Evolutionary conservation across 2,113 vertebrate genomes (phyloP), one percentile per base, ranked within the genome.

Genomic region (Chinchilla lanigera): DNA sequence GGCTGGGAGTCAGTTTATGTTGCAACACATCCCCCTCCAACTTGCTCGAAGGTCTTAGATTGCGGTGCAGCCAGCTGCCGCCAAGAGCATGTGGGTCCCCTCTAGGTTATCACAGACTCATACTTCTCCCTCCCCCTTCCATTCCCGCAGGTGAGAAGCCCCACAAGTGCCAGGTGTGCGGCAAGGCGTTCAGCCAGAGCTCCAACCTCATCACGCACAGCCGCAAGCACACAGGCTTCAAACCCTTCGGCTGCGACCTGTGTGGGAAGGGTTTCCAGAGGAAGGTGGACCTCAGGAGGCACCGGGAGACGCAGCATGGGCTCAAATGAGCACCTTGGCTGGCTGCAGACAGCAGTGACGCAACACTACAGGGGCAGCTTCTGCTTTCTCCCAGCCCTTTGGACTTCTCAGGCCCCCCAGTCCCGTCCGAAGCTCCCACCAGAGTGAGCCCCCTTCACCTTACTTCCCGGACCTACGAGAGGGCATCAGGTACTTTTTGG

Each of bases 131-230:
- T n/a, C 95, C 58, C 33, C 69, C 97, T 86, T 86, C 89, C 52
- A 85, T 97, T 85, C 78, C 78, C 30, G 94, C 98, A 99, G 99
- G 99, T 97, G 99, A 99, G 98, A 99, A 99, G 97, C 99, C 99
- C 75, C 99, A 99, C 98, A 99, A 99, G 97, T 99, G 99, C 97
- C 99, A 99, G 98, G 99, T 99, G 97, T 99, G 99, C n/a, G 99
- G 99, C 41, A 99, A 99, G 97, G 99, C 99, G 0, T 99, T 99
- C 99, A 99, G 99, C 96, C 99, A 99, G 99, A 99, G 99, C 98
- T 99, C 99, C 98, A 99, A 99, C 98, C 99, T 99, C 97, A 99
- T 99, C 98, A 99, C 99, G 1, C 99, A 99, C 98, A 99, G 99
- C 97, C 98, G 99, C 90, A 99, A 99, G 91, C 99, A 99, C 98